phyloP scores from a whole-genome alignment of 1,140 invertebrate genomes.

The Drosophila yakuba region DNA sequence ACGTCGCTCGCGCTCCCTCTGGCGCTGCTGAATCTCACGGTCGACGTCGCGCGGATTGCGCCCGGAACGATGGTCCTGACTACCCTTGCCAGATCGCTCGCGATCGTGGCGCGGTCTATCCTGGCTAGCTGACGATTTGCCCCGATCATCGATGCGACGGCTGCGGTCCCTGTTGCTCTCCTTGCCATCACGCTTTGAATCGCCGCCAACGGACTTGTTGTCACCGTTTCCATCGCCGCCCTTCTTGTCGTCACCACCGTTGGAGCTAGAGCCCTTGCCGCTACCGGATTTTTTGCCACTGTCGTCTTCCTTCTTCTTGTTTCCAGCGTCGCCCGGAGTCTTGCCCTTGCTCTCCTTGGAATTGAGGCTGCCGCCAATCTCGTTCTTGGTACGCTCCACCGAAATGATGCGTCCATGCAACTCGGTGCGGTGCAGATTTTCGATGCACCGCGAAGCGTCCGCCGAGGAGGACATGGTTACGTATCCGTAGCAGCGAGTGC shows the following conservation, averaged over 20 bases:
- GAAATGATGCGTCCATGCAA: conserved; percentile 96
- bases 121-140: conserved; percentile 43
- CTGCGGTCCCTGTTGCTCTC: conserved; percentile 54
- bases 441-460: conserved; percentile 95
- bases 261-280: conserved; percentile 34
- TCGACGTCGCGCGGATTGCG: conserved; percentile 71
- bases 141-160: conserved; percentile 49
- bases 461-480: conserved; percentile 96
- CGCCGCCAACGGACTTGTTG: conserved; percentile 24
- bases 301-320: conserved; percentile 59
- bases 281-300: conserved; percentile 53
- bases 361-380: conserved; percentile 78
- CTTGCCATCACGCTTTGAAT: conserved; percentile 63
- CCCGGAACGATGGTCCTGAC: conserved; percentile 45
- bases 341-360: conserved; percentile 53
- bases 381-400: conserved; percentile 92
- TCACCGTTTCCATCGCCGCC: conserved; percentile 37
- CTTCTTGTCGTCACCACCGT: conserved; percentile 53
- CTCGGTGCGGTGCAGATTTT: conserved; percentile 94
- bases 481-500: conserved; percentile 96
- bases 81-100: conserved; percentile 49
- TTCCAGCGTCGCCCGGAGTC: conserved; percentile 5
- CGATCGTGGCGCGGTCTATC: conserved; percentile 64
- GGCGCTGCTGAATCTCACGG: conserved; percentile 74
- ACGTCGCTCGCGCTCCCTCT: conserved; percentile 74